Conservation (phyloP, 92 coral and sea anemone species). For the Epizoanthus fatuus region DNA sequence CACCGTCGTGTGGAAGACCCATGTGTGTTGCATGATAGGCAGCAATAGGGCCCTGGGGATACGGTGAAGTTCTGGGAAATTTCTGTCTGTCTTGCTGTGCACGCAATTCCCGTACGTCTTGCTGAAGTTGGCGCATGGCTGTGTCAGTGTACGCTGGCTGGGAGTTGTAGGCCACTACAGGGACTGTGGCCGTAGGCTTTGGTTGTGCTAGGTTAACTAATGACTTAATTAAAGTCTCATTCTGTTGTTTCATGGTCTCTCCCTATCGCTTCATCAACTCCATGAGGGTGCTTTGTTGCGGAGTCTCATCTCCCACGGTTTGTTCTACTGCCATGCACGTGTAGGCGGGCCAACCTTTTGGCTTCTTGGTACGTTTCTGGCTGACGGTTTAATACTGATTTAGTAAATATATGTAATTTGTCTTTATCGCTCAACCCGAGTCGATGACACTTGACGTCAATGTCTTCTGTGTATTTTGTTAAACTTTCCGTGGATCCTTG, state of each 20-base stretch:
- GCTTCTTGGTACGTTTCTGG: constrained; percentile 1
- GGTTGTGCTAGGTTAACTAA: background rate
- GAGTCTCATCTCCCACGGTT: background rate
- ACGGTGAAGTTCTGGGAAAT: no score
- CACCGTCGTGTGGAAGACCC: no score
- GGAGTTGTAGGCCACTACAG: background rate
- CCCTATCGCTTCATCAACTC: no score
- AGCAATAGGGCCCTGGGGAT: no score
- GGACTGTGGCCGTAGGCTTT: background rate
- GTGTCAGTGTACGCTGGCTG: background rate
- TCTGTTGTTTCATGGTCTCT: no score
- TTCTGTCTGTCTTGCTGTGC: no score
- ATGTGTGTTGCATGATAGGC: no score
- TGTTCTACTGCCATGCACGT: background rate
- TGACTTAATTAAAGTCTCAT: background rate
- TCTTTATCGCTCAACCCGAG: background rate
- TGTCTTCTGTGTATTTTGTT: background rate
- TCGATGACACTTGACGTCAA: constrained; percentile 10
- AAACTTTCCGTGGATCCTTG: background rate
- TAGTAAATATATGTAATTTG: background rate
- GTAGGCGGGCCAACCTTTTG: background rate
- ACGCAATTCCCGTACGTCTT: no score
- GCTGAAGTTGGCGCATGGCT: background rate
- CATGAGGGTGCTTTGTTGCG: no score
- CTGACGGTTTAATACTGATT: background rate